phyloP scores from a whole-genome alignment of 2,113 vertebrate genomes.

The Ctenodactylus gundi region DNA sequence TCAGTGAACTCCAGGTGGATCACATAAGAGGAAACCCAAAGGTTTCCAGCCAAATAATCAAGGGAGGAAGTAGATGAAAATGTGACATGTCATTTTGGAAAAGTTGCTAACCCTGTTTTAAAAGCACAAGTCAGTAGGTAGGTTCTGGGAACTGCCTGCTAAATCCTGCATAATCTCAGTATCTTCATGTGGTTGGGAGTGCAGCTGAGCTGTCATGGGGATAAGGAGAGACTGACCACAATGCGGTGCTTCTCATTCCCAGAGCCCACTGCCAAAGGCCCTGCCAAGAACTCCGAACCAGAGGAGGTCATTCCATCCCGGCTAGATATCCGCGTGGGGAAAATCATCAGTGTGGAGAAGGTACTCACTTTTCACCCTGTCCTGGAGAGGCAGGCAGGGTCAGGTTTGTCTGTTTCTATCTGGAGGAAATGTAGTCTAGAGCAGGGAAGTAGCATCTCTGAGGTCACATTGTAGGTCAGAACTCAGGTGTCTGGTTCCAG shows the following conservation, averaged over 20 bases:
- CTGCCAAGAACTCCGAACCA: slow-evolving; percentile 85
- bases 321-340: slow-evolving; percentile 96
- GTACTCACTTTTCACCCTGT: slow-evolving; percentile 72
- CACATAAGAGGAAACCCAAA: neutral
- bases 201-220: neutral
- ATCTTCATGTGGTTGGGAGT: neutral
- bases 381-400: neutral
- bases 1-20: neutral
- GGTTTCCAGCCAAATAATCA: neutral
- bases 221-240: neutral
- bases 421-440: slow-evolving; percentile 47
- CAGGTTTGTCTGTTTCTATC: slow-evolving; percentile 47
- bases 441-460: slow-evolving; percentile 6
- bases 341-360: slow-evolving; percentile 93
- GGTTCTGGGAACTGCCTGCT: neutral
- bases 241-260: slow-evolving; percentile 27
- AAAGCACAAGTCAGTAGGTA: neutral
- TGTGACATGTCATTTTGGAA: neutral
- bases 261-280: slow-evolving; percentile 89
- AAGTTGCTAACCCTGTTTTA: neutral
- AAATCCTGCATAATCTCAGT: neutral
- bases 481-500: slow-evolving; percentile 28
- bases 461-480: slow-evolving; percentile 48
- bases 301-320: slow-evolving; percentile 91
- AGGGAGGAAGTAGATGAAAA: neutral